phyloP scores from a whole-genome alignment of 2,113 vertebrate species.

The Pelobates fuscus region DNA sequence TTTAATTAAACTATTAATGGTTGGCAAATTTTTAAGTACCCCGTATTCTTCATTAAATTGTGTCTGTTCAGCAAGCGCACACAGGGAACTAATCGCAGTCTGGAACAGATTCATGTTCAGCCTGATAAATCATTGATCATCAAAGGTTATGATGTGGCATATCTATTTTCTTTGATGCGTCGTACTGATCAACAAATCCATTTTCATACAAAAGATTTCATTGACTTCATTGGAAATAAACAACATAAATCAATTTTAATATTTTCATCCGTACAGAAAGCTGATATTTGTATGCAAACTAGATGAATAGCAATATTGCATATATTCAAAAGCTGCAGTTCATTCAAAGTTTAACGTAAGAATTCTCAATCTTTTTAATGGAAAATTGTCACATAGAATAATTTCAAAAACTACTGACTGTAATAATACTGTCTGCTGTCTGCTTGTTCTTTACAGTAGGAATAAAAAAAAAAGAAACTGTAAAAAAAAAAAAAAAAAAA shows the following conservation, averaged over 20 bases:
- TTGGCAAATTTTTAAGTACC: conserved; percentile 73
- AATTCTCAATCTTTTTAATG: conserved; percentile 52
- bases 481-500: no score
- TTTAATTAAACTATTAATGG: conserved; percentile 82
- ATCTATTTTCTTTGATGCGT: conserved; percentile 59
- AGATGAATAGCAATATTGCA: conserved; percentile 38
- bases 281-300: conserved; percentile 52
- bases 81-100: conserved; percentile 65
- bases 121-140: conserved; percentile 67
- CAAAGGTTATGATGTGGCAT: conserved; percentile 58
- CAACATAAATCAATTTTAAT: conserved; percentile 49
- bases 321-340: conserved; percentile 40
- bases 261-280: conserved; percentile 25
- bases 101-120: conserved; percentile 62
- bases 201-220: conserved; percentile 59
- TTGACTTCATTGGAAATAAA: conserved; percentile 61
- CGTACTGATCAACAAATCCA: conserved; percentile 59
- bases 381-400: conserved; percentile 39
- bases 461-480: no score
- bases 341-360: conserved; percentile 44
- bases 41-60: conserved; percentile 73
- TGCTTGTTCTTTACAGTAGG: background rate
- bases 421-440: conserved; percentile 34
- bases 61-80: conserved; percentile 72
- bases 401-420: conserved; percentile 42